Evolutionary conservation across 2,888 invertebrate genomes (phyloP), one percentile per base, ranked within the genome.

Genomic region (Neuroscelio doddi): DNA sequence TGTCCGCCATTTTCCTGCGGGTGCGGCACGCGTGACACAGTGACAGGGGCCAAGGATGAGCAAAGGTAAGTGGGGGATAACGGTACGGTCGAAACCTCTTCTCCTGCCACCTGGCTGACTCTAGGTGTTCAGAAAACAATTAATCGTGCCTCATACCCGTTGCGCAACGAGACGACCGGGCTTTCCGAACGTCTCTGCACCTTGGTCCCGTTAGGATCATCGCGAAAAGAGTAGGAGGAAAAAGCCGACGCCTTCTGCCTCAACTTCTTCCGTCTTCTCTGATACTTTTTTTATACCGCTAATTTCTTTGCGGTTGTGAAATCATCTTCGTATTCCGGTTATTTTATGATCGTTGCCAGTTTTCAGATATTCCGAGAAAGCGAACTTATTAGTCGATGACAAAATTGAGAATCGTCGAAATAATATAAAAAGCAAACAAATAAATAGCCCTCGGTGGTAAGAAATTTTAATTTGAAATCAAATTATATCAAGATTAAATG

Each of bases 131-230:
- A 52, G 55, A 53, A 69, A 72, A 70, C 68, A 73, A 73, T 73
- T 70, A 72, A 73, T 72, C 71, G 69, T 51, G 55, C 32, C 53
- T 46, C 47, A 59, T 61, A 57, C 45, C 62, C 46, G 57, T 63
- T 65, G 63, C 63, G 55, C 68, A 63, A 65, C 57, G 36, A 65
- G 65, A 59, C 63, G 50, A 44, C 47, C 61, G 50, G 50, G 45
- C 53, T 64, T 63, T 59, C 55, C 47, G 61, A 65, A 61, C 65
- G 51, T 61, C 57, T 53, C 50, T 44, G 56, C 63, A 44, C 50
- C 42, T 57, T 16, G 57, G 56, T 74, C 73, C 73, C 73, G 70
- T 71, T 71, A 71, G 41, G 51, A 57, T 62, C 58, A 45, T 45
- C 58, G 50, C 44, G 41, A 58, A 62, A 62, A 66, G 51, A 58